Conservation (phyloP, 2,113 vertebrate species). For the Dasyurus viverrinus region DNA sequence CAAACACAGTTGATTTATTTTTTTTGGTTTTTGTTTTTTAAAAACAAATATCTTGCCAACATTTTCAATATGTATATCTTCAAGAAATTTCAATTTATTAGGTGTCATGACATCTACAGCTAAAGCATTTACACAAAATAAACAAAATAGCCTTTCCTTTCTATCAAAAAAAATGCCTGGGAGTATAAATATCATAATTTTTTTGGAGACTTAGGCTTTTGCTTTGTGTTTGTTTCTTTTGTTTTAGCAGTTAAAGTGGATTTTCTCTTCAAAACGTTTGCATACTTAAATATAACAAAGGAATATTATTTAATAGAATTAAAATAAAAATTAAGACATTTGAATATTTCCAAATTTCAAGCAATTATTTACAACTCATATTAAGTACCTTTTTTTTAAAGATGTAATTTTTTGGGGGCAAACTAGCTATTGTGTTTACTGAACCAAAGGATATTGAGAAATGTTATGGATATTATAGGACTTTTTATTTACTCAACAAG, state of each 20-base stretch:
- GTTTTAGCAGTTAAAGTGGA: not conserved
- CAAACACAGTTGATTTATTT: not conserved
- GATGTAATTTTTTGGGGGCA: not conserved
- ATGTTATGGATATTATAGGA: not conserved
- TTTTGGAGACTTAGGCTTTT: not conserved
- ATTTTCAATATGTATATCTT: not conserved
- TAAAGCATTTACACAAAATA: not conserved
- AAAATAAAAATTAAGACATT: not conserved
- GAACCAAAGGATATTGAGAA: not conserved
- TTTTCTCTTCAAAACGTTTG: not conserved
- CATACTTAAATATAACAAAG: not conserved
- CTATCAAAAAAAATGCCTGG: not conserved
- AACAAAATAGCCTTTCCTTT: not conserved
- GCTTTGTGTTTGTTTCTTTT: not conserved
- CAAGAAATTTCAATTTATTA: not conserved
- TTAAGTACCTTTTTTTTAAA: not conserved
- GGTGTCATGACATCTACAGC: not conserved
- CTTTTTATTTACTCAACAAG: not conserved
- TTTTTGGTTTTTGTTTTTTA: not conserved
- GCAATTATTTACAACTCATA: not conserved
- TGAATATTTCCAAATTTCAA: not conserved
- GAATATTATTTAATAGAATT: not conserved
- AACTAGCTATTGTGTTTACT: not conserved
- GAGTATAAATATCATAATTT: not conserved
- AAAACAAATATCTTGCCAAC: not conserved